These are phyloP conservation scores for Drosophila quadrilineata DNA, from an alignment of 1,140 invertebrate species.

Conservation along the genomic window DNA sequence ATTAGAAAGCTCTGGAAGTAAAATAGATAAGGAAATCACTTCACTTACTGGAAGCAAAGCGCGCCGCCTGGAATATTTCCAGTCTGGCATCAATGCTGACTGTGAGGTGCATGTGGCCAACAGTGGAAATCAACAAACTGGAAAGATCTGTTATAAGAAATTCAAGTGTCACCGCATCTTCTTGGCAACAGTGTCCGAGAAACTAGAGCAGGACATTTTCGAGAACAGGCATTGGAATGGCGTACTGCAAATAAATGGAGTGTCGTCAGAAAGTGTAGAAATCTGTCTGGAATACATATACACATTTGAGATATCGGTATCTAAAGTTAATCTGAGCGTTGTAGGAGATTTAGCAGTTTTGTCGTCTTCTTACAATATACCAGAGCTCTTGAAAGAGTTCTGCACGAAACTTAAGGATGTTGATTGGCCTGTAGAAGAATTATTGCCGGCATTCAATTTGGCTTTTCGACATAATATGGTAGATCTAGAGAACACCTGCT, in stretches of 20 bases:
- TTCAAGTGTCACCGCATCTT: conserved; percentile 52
- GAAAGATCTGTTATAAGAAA: conserved; percentile 45
- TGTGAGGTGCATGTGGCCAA: conserved; percentile 46
- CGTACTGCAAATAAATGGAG: conserved; percentile 48
- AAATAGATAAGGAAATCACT: no score
- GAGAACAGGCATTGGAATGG: conserved; percentile 50
- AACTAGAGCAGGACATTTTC: conserved; percentile 49
- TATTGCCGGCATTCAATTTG: conserved; percentile 49
- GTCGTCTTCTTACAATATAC: conserved; percentile 45
- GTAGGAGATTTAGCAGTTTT: conserved; percentile 46
- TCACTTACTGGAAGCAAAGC: no score
- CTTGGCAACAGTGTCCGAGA: conserved; percentile 51
- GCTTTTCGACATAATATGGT: conserved; percentile 47
- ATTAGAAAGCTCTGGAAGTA: no score
- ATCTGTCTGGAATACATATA: conserved; percentile 56
- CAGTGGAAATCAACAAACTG: neutral
- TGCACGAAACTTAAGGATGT: conserved; percentile 4
- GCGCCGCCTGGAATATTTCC: conserved; percentile 43
- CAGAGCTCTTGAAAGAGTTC: conserved; percentile 37
- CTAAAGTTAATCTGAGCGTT: neutral
- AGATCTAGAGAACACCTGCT: conserved; percentile 34
- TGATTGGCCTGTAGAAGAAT: conserved; percentile 30
- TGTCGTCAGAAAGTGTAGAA: conserved; percentile 52
- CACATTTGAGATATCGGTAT: conserved; percentile 38
- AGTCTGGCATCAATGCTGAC: conserved; percentile 36